Base-by-base conservation (phyloP, 1,140 invertebrate species). In the Antheraea mylitta region DNA sequence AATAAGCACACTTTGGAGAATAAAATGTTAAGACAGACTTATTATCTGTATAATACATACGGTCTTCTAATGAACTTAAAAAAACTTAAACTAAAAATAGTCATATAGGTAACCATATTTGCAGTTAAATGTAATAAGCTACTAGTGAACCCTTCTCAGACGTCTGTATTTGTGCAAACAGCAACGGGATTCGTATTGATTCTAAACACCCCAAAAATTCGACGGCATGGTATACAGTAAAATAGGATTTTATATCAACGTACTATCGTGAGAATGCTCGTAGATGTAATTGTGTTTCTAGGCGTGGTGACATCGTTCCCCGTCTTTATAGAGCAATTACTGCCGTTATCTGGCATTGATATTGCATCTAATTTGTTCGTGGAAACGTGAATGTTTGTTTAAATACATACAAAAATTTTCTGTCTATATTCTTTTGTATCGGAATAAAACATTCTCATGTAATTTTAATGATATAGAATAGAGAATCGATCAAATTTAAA, bases 281-380 rank as follows among this genome's bases (percentile, higher is more conserved):
- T 80, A 80, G 72, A 76, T 77, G 78, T 89, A 87, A 90, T 89
- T 87, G 85, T 85, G 83, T 85, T 82, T 86, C 86, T 87, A 87
- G 80, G 81, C 85, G 83, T 80, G 81, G 81, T 83, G 84, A 87
- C 83, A 87, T 89, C 87, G 81, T 89, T 87, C 74, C 78, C 77
- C 81, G 79, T 85, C 86, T 91, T 91, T 89, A 89, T 88, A 88
- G 87, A 80, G 83, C 86, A 88, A 90, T 88, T 91, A 87, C 85
- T 77, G 79, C 69, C 79, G 80, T 91, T 91, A 90, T 90, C 87
- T 89, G 84, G 86, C 87, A 89, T 90, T 89, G 86, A 90, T 91
- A 89, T 87, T 86, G 87, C 87, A 90, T 90, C 81, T 88, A 82
- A 88, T 89, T 87, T 86, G 88, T 88, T 87, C 86, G 82, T 83